Base-by-base conservation (phyloP, 2,797 vertebrate species). In the Brachyrhaphis roseni region DNA sequence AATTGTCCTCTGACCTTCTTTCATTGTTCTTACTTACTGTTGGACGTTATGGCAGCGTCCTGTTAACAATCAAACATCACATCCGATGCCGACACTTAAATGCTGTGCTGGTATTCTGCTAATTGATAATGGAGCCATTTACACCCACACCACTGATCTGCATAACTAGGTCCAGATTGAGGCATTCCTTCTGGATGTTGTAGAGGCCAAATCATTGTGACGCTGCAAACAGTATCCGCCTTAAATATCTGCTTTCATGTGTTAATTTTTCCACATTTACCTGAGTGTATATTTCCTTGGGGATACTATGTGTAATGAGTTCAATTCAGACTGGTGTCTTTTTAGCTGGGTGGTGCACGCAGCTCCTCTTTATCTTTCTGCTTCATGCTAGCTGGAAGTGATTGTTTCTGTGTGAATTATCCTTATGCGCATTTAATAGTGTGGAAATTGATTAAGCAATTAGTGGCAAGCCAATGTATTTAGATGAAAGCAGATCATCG, bases 371-470 rank as follows among this genome's bases (percentile, higher is more conserved):
- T 72, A 45, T 81, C 79, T 39, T 59, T 28, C 70, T 46, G 73
- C 11, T 45, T 84, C 70, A 83, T 55, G 47, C 88, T 82, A 47
- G 83, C 87, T 79, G 70, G 71, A 73, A 80, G 87, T 79, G 79
- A 87, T 90, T 88, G 88, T 91, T 87, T 91, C 86, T 79, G 57
- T 77, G 79, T 79, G 85, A 89, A 89, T 89, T 78, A 90, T 92
- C 82, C 83, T 80, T 71, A 47, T 74, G 76, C 77, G 55, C 80
- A 8, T 55, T 82, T 89, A 89, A 87, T 81, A 84, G 81, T 51
- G 10, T 89, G 76, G 78, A 91, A 90, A 91, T 89, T 90, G 88
- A 92, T 92, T 82, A 89, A 86, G 81, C 87, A 90, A 88, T 92
- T 90, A 91, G 82, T 12, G 26, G 75, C 39, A 10, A 79, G 80